phyloP scores from a whole-genome alignment of 2,888 invertebrate genomes.

The Synergus gifuensis region DNA sequence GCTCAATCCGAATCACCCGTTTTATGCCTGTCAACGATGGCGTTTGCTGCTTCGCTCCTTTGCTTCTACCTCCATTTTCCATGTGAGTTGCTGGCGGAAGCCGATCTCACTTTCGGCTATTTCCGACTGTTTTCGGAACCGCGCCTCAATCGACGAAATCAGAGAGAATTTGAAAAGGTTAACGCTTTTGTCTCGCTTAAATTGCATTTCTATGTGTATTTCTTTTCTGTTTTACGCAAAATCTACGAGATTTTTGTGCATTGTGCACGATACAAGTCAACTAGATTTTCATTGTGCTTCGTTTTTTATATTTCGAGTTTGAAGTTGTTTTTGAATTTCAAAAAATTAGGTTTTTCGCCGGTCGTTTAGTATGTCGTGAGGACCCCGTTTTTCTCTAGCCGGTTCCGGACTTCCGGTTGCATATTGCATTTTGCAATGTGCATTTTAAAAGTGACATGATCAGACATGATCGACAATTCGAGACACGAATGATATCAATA shows the following conservation, averaged over 20 bases:
- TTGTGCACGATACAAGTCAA: background rate
- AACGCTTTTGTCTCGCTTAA: background rate
- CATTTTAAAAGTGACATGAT: too few species aligned
- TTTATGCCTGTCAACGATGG: conserved; percentile 71
- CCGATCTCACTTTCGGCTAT: conserved; percentile 58
- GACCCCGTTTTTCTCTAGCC: too few species aligned
- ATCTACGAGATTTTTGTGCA: background rate
- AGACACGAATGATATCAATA: too few species aligned
- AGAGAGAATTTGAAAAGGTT: conserved; percentile 20
- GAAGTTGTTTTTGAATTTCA: too few species aligned
- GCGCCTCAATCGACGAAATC: conserved; percentile 31
- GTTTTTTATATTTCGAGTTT: too few species aligned
- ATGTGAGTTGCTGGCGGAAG: conserved; percentile 62
- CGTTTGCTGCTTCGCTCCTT: conserved; percentile 70
- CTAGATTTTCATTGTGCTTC: too few species aligned
- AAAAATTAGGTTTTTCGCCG: too few species aligned
- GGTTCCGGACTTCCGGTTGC: too few species aligned
- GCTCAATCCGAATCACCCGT: conserved; percentile 59
- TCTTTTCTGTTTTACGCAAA: background rate
- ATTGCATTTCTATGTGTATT: background rate
- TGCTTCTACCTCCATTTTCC: conserved; percentile 69
- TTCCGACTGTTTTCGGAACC: conserved; percentile 29
- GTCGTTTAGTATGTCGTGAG: too few species aligned
- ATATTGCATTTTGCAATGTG: too few species aligned
- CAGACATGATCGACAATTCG: too few species aligned